Conservation (phyloP, 2,797 vertebrate genomes). For the Coregonus sp. region DNA sequence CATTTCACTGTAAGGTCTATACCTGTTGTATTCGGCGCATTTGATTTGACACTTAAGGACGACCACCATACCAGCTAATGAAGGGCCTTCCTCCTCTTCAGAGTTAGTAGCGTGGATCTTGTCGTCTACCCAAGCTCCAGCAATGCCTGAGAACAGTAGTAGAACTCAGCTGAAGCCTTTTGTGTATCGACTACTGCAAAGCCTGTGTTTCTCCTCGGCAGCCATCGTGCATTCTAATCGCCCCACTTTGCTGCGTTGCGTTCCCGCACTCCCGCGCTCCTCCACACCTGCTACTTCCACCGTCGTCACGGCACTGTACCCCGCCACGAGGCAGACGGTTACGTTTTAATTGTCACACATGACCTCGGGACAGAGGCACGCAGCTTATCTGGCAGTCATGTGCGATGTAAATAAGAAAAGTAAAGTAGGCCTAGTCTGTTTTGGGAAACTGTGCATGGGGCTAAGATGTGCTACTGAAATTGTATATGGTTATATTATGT, state of each 20-base stretch:
- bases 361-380: conserved; percentile 9
- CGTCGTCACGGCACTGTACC: neutral
- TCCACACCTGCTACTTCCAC: neutral
- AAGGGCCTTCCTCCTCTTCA: too few species aligned
- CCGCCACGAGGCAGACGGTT: conserved; percentile 21
- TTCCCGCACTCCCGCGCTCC: neutral
- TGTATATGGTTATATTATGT: too few species aligned
- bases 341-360: conserved; percentile 27
- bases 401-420: conserved; percentile 23
- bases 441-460: too few species aligned
- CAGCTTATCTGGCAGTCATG: neutral
- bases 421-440: neutral
- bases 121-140: neutral
- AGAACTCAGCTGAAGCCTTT: neutral
- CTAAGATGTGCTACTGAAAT: too few species aligned
- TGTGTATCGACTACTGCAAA: too few species aligned
- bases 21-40: too few species aligned
- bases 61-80: too few species aligned
- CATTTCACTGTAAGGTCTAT: too few species aligned
- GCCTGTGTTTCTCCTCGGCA: neutral
- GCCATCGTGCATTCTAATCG: neutral
- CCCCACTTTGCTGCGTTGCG: neutral
- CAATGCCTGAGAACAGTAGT: neutral
- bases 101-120: too few species aligned
- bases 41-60: too few species aligned